phyloP scores from a whole-genome alignment of 1,140 invertebrate genomes.

The Tribolium madens region DNA sequence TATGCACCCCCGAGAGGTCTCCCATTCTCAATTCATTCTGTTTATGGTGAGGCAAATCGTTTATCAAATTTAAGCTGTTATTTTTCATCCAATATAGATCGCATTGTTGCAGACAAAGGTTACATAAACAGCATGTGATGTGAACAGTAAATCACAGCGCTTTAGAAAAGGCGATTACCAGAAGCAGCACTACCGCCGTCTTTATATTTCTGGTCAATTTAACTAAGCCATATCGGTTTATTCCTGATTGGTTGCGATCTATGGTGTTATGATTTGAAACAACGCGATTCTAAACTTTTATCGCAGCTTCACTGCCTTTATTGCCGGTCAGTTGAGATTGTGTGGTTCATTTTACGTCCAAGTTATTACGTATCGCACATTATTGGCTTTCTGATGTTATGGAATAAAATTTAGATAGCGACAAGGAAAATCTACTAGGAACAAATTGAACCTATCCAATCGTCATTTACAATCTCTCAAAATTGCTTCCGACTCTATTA shows the following conservation, averaged over 20 bases:
- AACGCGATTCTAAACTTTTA: slow-evolving; percentile 49
- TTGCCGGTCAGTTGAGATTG: slow-evolving; percentile 34
- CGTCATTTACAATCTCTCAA: neutral
- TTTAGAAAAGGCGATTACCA: slow-evolving; percentile 41
- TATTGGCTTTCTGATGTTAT: slow-evolving; percentile 11
- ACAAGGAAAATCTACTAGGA: neutral
- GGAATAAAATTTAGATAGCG: slow-evolving; percentile 30
- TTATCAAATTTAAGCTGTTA: slow-evolving; percentile 40
- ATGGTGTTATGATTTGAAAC: slow-evolving; percentile 47
- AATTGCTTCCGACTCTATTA: neutral
- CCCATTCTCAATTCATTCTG: slow-evolving; percentile 4
- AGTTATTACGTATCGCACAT: slow-evolving; percentile 33
- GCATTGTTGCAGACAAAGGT: slow-evolving; percentile 41
- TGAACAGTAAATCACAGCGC: slow-evolving; percentile 36
- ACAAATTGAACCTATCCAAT: neutral
- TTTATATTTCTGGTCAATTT: slow-evolving; percentile 52
- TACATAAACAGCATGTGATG: slow-evolving; percentile 41
- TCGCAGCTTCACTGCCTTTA: slow-evolving; percentile 43
- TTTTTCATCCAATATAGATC: slow-evolving; percentile 40
- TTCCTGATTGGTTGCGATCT: slow-evolving; percentile 49
- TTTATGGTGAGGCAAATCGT: slow-evolving; percentile 31
- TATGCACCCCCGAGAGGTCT: slow-evolving; percentile 15
- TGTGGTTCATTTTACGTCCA: slow-evolving; percentile 36
- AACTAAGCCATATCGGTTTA: slow-evolving; percentile 51
- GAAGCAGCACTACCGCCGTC: slow-evolving; percentile 36